Evolutionary conservation across 2,797 vertebrate species (phyloP).

Genomic region (Danio choprae): DNA sequence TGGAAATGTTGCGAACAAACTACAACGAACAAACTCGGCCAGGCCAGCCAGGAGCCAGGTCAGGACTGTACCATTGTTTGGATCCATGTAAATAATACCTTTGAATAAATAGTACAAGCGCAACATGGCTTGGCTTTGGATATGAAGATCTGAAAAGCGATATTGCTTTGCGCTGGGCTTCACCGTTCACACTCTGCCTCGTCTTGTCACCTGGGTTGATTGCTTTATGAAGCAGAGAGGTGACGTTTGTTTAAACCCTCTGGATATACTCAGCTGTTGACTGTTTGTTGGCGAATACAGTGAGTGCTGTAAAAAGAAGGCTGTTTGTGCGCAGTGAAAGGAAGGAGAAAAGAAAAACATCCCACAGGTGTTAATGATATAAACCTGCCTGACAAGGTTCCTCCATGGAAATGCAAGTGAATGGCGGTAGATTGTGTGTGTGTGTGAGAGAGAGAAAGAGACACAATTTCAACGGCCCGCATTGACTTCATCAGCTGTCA

Average conservation of each 20-base stretch:
- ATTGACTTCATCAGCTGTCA: conserved; percentile 71
- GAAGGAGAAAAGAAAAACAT: conserved; percentile 66
- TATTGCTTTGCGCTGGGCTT: conserved; percentile 45
- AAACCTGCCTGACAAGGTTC: conserved; percentile 52
- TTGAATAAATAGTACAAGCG: conserved; percentile 56
- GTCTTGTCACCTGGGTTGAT: conserved; percentile 47
- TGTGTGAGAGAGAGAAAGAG: conserved; percentile 54
- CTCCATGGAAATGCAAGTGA: conserved; percentile 52
- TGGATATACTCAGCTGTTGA: conserved; percentile 58
- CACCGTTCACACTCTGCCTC: conserved; percentile 49
- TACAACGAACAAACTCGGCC: conserved; percentile 17
- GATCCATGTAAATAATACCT: conserved; percentile 57
- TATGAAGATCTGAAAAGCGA: conserved; percentile 56
- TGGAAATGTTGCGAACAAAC: conserved; percentile 76
- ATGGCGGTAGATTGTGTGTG: conserved; percentile 55
- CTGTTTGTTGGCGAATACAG: conserved; percentile 63
- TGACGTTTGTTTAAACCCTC: conserved; percentile 61
- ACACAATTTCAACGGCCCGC: conserved; percentile 60
- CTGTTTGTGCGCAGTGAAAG: conserved; percentile 52
- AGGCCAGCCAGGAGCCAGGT: conserved; percentile 19
- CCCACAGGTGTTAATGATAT: conserved; percentile 65
- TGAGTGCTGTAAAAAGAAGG: conserved; percentile 63
- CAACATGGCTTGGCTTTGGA: conserved; percentile 58
- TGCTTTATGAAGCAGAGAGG: conserved; percentile 58
- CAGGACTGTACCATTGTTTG: conserved; percentile 52